phyloP scores from a whole-genome alignment of 2,113 vertebrate genomes.

The Struthio camelus region DNA sequence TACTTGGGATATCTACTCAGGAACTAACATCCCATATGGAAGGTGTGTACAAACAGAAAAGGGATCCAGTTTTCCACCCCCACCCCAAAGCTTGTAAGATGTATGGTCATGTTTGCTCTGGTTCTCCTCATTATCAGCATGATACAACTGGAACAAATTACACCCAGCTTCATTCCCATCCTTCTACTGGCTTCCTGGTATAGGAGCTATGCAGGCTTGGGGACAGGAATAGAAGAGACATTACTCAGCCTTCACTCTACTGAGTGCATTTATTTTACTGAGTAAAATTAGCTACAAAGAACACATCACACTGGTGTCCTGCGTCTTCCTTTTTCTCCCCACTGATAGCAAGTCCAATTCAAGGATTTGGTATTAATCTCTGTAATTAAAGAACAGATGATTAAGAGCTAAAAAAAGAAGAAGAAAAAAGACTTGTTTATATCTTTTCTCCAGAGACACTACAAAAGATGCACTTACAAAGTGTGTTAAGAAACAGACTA shows the following conservation, averaged over 20 bases:
- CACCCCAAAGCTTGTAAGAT: neutral
- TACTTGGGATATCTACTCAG: neutral
- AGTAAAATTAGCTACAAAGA: neutral
- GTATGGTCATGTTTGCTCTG: neutral
- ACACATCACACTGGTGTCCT: neutral
- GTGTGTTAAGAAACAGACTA: neutral
- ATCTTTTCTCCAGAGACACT: neutral
- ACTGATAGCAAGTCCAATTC: neutral
- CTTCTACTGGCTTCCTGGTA: neutral
- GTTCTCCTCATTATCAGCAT: neutral
- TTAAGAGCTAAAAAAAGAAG: neutral
- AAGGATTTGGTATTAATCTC: neutral
- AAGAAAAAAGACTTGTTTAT: neutral
- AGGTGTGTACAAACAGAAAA: neutral
- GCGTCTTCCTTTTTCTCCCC: neutral
- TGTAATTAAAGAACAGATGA: neutral
- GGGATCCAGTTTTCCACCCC: neutral
- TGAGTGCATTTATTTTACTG: neutral
- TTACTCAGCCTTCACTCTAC: neutral
- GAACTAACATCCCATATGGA: accelerated
- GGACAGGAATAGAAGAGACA: neutral
- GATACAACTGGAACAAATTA: neutral
- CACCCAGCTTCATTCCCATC: neutral
- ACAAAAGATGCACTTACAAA: neutral
- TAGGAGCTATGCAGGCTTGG: neutral